Evolutionary conservation across 1,140 invertebrate species (phyloP), one percentile per base, ranked within the genome.

Genomic region (Heliconius hewitsoni): DNA sequence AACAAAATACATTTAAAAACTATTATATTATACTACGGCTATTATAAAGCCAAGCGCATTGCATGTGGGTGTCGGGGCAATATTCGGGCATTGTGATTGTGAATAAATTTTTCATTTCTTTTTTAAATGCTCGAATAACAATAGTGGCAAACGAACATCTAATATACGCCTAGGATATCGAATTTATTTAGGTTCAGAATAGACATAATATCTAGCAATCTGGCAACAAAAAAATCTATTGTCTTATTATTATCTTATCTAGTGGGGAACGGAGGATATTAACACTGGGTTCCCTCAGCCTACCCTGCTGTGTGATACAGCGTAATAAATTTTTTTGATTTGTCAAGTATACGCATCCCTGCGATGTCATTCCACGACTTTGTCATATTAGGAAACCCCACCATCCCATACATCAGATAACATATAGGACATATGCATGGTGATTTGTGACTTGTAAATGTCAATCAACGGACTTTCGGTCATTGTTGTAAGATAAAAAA

Each of bases 371-470:
- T 89, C 85, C 90, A 85, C 84, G 78, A 77, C 74, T 80, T 71
- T 82, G 83, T 90, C 85, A 82, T 87, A 90, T 88, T 88, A 87
- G 86, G 81, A 88, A 89, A 90, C 86, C 82, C 86, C 82, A 86
- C 74, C 74, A 83, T 81, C 79, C 84, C 78, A 73, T 77, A 78
- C 90, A 90, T 92, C 89, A 87, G 89, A 92, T 94, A 92, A 91
- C 90, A 86, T 81, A 85, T 81, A 83, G 84, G 84, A 91, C 90
- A 92, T 91, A 86, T 89, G 91, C 86, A 86, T 83, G 84, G 82
- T 85, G 85, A 92, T 90, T 88, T 86, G 85, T 83, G 81, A 84
- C 82, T 89, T 87, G 89, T 85, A 85, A 86, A 85, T 86, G 90
- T 92, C 88, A 89, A 89, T 90, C 88, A 90, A 81, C 81, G 74